Conservation (phyloP, 1,140 invertebrate species). For the Temnothorax nylanderi region DNA sequence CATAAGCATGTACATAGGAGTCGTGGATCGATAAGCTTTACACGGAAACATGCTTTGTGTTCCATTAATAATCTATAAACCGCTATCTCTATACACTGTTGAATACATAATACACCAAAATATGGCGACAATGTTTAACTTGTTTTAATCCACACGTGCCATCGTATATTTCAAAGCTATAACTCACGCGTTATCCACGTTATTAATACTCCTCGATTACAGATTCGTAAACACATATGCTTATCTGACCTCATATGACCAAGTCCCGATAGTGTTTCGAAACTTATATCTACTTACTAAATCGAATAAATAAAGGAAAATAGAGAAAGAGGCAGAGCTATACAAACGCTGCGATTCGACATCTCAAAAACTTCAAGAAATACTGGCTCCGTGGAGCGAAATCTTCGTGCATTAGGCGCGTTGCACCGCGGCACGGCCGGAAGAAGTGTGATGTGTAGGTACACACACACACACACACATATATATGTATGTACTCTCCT, state of each 20-base stretch:
- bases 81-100: conserved; percentile 33
- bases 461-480: neutral
- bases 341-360: neutral
- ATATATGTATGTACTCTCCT: neutral
- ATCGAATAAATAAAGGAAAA: no score
- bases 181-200: neutral
- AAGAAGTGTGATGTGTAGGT: conserved; percentile 49
- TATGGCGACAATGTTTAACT: conserved; percentile 21
- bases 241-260: neutral
- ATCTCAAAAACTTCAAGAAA: conserved; percentile 38
- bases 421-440: conserved; percentile 57
- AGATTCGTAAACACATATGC: neutral
- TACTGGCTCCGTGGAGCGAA: conserved; percentile 59
- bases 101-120: conserved; percentile 4
- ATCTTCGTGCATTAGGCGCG: conserved; percentile 71
- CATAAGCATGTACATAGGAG: neutral
- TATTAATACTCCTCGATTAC: neutral
- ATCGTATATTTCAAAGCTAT: neutral
- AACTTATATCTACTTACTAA: neutral
- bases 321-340: neutral
- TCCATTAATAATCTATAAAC: conserved; percentile 27
- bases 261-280: neutral
- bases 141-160: neutral
- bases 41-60: neutral
- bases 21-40: conserved; percentile 7